Evolutionary conservation across 1,140 invertebrate genomes (phyloP), one percentile per base, ranked within the genome.

Genomic region (Drosophila sproati): DNA sequence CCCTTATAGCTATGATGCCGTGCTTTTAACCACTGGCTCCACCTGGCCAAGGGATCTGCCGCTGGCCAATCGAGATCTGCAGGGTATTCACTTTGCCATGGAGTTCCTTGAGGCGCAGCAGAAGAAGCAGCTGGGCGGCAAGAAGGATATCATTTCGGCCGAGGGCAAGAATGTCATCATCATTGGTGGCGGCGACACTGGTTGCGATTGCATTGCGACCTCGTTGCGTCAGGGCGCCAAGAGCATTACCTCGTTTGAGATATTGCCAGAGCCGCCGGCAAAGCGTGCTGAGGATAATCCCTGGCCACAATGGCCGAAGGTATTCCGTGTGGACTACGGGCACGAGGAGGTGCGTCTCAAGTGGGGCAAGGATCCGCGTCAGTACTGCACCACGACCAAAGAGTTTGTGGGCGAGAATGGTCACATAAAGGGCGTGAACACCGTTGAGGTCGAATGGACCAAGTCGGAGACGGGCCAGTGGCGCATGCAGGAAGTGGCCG

Each of bases 121-220:
- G 93, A 98, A 99, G 93, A 97, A 97, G 80, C 98, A 99, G 93
- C 95, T 97, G 93, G 97, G 97, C 4, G 94, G 80, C 77, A 93
- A 80, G 62, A 93, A 91, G 80, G 93, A 93, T 8, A 91, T 92
- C 68, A 94, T 97, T 37, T 94, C 95, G 45, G 98, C 99, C 12
- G 97, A 98, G 91, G 97, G 97, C 82, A 99, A 99, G 93, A 94
- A 99, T 93, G 98, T 99, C 3, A 96, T 99, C 73, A 96, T 99
- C 64, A 98, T 99, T 82, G 99, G 99, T 28, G 99, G 99, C 8
- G 99, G 99, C 32, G 99, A 99, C 92, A 99, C 99, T n/a, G 99
- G 99, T 0, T 98, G 98, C 93, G 99, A 99, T 94, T 99, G 99
- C 91, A 99, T 99, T 93, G 99, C 97, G 43, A 99, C 99, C 2